Evolutionary conservation across 1,140 invertebrate species (phyloP), one percentile per base, ranked within the genome.

Genomic region (Idris sp.): DNA sequence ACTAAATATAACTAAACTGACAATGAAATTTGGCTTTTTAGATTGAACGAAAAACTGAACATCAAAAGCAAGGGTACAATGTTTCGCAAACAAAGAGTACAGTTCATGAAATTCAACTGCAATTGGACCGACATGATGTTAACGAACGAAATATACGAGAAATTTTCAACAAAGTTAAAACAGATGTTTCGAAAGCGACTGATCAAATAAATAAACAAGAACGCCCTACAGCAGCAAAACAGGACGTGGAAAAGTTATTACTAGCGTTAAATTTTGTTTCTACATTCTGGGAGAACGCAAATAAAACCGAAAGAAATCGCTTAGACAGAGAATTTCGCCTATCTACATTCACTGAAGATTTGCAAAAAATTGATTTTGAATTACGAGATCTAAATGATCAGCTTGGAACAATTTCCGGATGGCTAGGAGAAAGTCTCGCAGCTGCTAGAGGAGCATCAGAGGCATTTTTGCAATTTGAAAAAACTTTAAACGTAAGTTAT

Each of bases 391-490:
- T 87, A 13, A 80, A 67, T 4, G 78, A 85, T 10, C 81, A 85
- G 35, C 43, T 86, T 28, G 78, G 59, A 35, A 79, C 65, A 0
- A 81, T 84, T 2, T 80, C 78, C 14, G 75, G 74, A 5, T 81
- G 72, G 79, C 51, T 83, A 1, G 92, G 93, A 9, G 93, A 94
- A 78, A 94, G 92, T 76, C 83, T 94, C 54, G 86, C 89, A 6
- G 89, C 91, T 25, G 92, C 93, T 1, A 91, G 90, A 82, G 90
- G 91, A 35, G 92, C 92, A 46, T 92, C 92, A 6, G 86, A 90
- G 46, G 91, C 92, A 31, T 96, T 95, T 81, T 88, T 89, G 38
- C 91, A 94, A 71, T 95, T 96, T 83, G 93, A 95, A 86, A 91
- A 91, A 85, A 95, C 93, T 38, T 91, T 95, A 74, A 88, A 92